These are phyloP conservation scores for Rhagoletis pomonella DNA, from an alignment of 1,140 invertebrate species.

Conservation along the genomic window DNA sequence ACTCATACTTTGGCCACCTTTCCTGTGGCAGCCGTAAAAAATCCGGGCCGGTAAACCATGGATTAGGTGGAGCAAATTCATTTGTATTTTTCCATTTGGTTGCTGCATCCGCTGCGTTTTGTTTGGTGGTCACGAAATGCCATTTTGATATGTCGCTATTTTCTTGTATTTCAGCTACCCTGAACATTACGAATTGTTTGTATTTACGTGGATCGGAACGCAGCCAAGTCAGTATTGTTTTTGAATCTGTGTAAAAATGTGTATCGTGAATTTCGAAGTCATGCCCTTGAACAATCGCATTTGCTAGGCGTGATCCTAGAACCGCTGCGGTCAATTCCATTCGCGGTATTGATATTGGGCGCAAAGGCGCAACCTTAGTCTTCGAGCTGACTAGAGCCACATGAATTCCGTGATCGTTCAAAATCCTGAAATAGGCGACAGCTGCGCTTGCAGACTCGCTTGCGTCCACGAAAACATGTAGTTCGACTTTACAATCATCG, in stretches of 20 bases:
- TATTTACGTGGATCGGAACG: constrained; percentile 61
- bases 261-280: neutral
- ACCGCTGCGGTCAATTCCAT: constrained; percentile 52
- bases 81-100: too few species aligned
- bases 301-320: constrained; percentile 42
- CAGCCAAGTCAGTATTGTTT: constrained; percentile 67
- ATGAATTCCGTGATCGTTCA: neutral
- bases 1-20: too few species aligned
- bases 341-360: constrained; percentile 36
- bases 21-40: too few species aligned
- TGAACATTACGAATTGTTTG: constrained; percentile 62
- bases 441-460: constrained; percentile 45
- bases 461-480: constrained; percentile 51
- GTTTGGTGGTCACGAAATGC: too few species aligned
- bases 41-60: too few species aligned
- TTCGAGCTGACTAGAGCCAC: constrained; percentile 10
- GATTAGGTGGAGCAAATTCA: too few species aligned
- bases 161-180: constrained; percentile 67
- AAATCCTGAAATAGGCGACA: constrained; percentile 36
- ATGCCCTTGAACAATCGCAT: neutral
- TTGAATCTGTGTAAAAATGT: constrained; percentile 66
- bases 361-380: constrained; percentile 34
- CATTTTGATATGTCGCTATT: too few species aligned
- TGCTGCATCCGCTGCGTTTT: too few species aligned
- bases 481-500: neutral